These are phyloP conservation scores for Zoanthus gigantus DNA, from an alignment of 92 coral and sea anemone genomes.

Conservation along the genomic window DNA sequence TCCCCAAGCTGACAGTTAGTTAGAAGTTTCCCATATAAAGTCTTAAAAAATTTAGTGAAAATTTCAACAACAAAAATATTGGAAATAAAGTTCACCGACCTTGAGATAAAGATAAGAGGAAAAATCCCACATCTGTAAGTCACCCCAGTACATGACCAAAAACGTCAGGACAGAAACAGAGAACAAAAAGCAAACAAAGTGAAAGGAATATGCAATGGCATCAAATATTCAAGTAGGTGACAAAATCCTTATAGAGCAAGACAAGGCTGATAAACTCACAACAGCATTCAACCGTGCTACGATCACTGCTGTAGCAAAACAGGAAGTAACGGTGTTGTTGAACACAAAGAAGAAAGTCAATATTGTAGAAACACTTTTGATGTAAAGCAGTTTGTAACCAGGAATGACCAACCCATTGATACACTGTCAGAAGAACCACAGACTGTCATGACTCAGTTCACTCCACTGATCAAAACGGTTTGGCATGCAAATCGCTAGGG, in stretches of 20 bases:
- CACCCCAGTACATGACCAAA: background rate
- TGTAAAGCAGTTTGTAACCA: background rate
- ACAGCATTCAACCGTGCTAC: conserved; percentile 23
- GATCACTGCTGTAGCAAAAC: conserved; percentile 1
- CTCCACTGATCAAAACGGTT: too few relatives aligned
- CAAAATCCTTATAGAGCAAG: conserved; percentile 14
- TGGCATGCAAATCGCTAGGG: too few relatives aligned
- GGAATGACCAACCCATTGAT: background rate
- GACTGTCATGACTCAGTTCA: background rate
- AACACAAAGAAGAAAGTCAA: background rate
- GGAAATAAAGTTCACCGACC: too few relatives aligned
- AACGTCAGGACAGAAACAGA: background rate
- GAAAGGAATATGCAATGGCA: conserved; percentile 7
- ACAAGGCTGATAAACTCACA: conserved; percentile 35
- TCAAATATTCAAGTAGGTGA: conserved; percentile 29
- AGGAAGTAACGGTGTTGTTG: conserved; percentile 7
- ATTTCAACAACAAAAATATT: too few relatives aligned
- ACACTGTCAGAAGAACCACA: background rate
- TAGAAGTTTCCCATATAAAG: too few relatives aligned
- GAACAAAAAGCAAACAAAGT: conserved; percentile 15
- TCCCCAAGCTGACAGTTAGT: too few relatives aligned
- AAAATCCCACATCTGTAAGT: conserved; percentile 27
- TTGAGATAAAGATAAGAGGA: background rate
- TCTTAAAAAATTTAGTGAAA: too few relatives aligned
- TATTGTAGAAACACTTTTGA: background rate